Conservation (phyloP, 2,797 vertebrate genomes). For the Melanotaenia boesemani region DNA sequence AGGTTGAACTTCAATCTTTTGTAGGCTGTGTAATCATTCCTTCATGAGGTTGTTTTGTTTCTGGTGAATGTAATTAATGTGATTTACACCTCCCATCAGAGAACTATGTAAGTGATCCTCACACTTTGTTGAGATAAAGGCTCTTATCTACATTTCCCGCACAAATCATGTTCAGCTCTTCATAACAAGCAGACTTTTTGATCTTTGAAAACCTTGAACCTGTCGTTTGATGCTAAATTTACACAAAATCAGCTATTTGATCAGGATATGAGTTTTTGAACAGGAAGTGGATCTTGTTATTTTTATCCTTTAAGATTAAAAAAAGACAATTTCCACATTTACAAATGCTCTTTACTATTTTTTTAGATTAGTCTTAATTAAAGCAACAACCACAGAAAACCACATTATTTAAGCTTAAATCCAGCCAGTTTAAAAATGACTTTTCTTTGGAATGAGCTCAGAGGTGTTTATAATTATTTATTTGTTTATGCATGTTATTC, state of each 20-base stretch:
- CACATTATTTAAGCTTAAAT: neutral
- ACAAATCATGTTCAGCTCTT: neutral
- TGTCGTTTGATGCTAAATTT: neutral
- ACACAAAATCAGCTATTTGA: slow-evolving; percentile 1
- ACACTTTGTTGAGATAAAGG: neutral
- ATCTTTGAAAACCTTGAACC: neutral
- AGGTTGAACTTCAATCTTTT: neutral
- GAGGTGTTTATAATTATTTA: neutral
- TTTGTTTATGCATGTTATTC: too few relatives aligned
- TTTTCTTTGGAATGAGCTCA: neutral
- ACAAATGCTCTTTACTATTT: neutral
- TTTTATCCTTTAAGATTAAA: neutral
- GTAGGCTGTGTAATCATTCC: neutral
- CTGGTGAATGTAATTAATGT: slow-evolving; percentile 3
- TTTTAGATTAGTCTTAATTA: neutral
- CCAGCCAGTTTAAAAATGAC: neutral
- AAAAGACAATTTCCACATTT: neutral
- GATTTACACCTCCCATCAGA: slow-evolving; percentile 8
- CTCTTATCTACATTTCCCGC: neutral
- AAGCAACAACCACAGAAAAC: neutral
- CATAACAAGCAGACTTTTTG: slow-evolving; percentile 6
- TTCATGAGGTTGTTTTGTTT: neutral
- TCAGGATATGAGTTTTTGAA: neutral
- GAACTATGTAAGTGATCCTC: neutral
- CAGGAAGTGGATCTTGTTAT: neutral